Percentiles rank a stretch among this genome's conserved stretches.
Evolutionary conservation across 2,888 invertebrate genomes (phyloP).

Genomic region (Trichacis sp.): DNA sequence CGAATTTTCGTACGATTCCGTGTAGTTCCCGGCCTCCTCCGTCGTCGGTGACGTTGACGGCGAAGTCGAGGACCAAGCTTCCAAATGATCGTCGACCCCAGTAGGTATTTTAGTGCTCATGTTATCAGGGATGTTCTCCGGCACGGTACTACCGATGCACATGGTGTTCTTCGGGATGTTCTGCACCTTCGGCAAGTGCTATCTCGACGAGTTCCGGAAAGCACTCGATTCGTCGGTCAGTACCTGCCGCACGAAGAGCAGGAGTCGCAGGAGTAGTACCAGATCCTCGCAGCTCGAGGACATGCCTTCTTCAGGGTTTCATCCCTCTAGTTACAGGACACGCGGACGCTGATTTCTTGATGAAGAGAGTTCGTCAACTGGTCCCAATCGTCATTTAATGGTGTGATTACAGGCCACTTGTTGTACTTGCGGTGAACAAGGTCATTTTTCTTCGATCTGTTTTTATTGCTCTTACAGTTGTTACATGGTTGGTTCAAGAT

Average conservation of each 20-base stretch:
- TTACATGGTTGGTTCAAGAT: too few species aligned
- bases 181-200: conserved; percentile 63
- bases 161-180: conserved; percentile 63
- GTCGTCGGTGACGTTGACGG: conserved; percentile 25
- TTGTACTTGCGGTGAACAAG: background rate
- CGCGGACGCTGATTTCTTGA: too few species aligned
- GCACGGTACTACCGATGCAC: conserved; percentile 62
- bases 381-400: conserved; percentile 5
- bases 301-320: conserved; percentile 57
- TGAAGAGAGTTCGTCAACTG: too few species aligned
- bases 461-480: too few species aligned
- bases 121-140: conserved; percentile 64
- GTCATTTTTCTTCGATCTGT: too few species aligned
- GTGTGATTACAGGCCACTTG: background rate
- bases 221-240: conserved; percentile 12
- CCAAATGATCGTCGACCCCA: conserved; percentile 46
- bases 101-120: conserved; percentile 59
- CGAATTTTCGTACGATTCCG: background rate
- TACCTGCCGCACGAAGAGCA: conserved; percentile 37
- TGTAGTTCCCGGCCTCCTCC: conserved; percentile 29
- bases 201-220: conserved; percentile 43
- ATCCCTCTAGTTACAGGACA: too few species aligned
- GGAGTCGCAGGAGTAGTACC: conserved; percentile 48
- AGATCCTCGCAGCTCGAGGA: conserved; percentile 62
- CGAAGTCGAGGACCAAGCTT: conserved; percentile 30